Percentiles rank a stretch among this genome's conserved stretches.
Conservation (phyloP, 1,140 invertebrate species). For the Chironomus tepperi region DNA sequence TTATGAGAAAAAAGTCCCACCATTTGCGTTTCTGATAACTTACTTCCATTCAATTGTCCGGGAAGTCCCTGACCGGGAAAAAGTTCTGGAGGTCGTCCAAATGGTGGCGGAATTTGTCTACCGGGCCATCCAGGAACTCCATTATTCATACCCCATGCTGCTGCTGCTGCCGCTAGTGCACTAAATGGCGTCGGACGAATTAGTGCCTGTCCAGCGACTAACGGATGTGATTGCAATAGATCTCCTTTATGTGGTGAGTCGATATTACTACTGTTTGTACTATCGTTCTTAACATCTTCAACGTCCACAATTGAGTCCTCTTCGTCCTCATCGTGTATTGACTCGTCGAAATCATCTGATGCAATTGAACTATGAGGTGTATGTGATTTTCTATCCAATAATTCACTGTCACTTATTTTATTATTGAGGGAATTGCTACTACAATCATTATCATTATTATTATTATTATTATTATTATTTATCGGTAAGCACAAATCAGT, state of each 20-base stretch:
- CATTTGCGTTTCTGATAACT: not conserved
- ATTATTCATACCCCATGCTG: slow-evolving; percentile 43
- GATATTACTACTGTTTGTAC: slow-evolving; percentile 35
- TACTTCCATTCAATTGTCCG: slow-evolving; percentile 3
- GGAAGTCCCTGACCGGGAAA: not conserved
- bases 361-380: slow-evolving; percentile 38
- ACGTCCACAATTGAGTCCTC: slow-evolving; percentile 60
- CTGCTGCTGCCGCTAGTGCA: slow-evolving; percentile 53
- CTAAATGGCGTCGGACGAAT: slow-evolving; percentile 58
- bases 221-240: slow-evolving; percentile 32
- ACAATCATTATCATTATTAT: slow-evolving; percentile 23
- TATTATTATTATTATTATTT: slow-evolving; percentile 4
- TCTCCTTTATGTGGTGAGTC: slow-evolving; percentile 30
- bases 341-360: slow-evolving; percentile 55
- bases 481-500: slow-evolving; percentile 27
- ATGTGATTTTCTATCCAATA: slow-evolving; percentile 29
- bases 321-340: slow-evolving; percentile 43
- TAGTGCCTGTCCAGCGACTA: slow-evolving; percentile 42
- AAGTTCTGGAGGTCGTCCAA: not conserved
- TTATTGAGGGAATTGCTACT: slow-evolving; percentile 20
- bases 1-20: not conserved
- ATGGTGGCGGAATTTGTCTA: not conserved
- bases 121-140: not conserved
- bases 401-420: slow-evolving; percentile 19
- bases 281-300: slow-evolving; percentile 52